Percentiles rank a stretch among this genome's conserved stretches.
These are phyloP conservation scores for Coelopa pilipes DNA, from an alignment of 2,888 invertebrate genomes.

Conservation along the genomic window DNA sequence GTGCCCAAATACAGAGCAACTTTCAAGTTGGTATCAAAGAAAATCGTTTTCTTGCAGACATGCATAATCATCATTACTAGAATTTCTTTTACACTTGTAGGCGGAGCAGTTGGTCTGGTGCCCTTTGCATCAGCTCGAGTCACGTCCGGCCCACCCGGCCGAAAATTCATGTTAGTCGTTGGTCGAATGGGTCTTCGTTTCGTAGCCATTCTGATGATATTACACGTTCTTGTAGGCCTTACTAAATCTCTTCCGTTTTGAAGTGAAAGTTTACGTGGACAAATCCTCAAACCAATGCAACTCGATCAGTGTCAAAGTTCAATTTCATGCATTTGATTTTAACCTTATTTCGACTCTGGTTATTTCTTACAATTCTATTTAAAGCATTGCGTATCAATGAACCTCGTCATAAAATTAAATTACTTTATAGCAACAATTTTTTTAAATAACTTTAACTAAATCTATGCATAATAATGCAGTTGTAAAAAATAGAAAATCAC, in stretches of 20 bases:
- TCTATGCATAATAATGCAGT: slow-evolving; percentile 1
- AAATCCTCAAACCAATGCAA: not conserved
- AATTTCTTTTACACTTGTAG: slow-evolving; percentile 83
- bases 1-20: slow-evolving; percentile 85
- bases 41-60: slow-evolving; percentile 86
- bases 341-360: not conserved
- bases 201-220: slow-evolving; percentile 61
- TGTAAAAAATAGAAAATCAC: slow-evolving; percentile 22
- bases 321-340: slow-evolving; percentile 10
- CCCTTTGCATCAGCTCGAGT: slow-evolving; percentile 70
- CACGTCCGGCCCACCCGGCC: slow-evolving; percentile 69
- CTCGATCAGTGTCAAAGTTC: slow-evolving; percentile 44
- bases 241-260: slow-evolving; percentile 15
- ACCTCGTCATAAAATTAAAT: not conserved
- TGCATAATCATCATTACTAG: slow-evolving; percentile 85
- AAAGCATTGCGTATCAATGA: not conserved
- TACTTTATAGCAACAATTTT: not conserved
- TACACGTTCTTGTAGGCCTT: slow-evolving; percentile 22
- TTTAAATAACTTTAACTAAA: not conserved
- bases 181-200: slow-evolving; percentile 66
- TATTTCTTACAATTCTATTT: not conserved
- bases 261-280: slow-evolving; percentile 32
- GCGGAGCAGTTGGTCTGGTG: slow-evolving; percentile 85
- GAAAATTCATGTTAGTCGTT: slow-evolving; percentile 70
- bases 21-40: slow-evolving; percentile 86